Evolutionary conservation across 2,113 vertebrate genomes (phyloP).

Genomic region (Mohoua ochrocephala): DNA sequence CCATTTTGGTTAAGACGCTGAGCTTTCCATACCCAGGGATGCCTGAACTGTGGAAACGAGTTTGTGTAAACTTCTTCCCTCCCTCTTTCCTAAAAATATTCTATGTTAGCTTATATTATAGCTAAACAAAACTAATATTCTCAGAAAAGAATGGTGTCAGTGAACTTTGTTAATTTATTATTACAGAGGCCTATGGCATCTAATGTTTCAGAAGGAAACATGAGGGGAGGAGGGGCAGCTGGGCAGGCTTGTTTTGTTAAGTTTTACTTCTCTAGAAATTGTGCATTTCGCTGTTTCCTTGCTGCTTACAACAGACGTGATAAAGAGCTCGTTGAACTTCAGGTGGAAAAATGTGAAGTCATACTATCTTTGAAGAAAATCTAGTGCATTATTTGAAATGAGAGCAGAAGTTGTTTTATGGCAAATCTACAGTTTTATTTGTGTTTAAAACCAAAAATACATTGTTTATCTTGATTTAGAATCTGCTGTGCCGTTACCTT

Average conservation of each 20-base stretch:
- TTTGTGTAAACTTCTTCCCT: not conserved
- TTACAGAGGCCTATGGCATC: not conserved
- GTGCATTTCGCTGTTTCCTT: not conserved
- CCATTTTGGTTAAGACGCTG: not conserved
- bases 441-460: not conserved
- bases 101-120: not conserved
- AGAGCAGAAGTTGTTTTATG: not conserved
- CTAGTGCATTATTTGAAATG: not conserved
- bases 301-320: not conserved
- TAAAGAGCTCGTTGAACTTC: not conserved
- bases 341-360: not conserved
- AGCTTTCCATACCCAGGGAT: not conserved
- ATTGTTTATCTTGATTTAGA: not conserved
- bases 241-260: not conserved
- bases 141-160: not conserved
- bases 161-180: not conserved
- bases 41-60: not conserved
- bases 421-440: not conserved
- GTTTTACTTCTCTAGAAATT: not conserved
- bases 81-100: not conserved
- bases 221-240: not conserved
- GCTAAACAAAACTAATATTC: not conserved
- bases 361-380: not conserved
- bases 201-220: not conserved
- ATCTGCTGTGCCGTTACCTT: not conserved